These are phyloP conservation scores for Eupleurogrammus muticus DNA, from an alignment of 2,797 vertebrate species.

Conservation along the genomic window DNA sequence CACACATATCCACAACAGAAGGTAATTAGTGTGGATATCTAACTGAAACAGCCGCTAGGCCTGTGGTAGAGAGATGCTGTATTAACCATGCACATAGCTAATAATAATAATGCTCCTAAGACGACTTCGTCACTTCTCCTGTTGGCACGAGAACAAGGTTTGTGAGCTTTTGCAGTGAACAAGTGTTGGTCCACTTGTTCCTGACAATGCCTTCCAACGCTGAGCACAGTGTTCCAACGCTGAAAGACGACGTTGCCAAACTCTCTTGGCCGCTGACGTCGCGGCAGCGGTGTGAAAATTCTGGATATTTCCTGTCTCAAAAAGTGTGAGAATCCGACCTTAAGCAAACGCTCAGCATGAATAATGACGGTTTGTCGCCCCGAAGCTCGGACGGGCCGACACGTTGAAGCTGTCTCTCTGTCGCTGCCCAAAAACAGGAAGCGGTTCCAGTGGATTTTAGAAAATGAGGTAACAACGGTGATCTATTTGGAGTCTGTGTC, in stretches of 20 bases:
- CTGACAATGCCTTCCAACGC: constrained; percentile 10
- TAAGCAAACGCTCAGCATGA: constrained; percentile 6
- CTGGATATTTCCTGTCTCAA: constrained; percentile 15
- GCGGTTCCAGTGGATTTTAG: neutral
- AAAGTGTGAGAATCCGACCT: neutral
- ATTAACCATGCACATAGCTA: neutral
- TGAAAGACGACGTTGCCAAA: constrained; percentile 26
- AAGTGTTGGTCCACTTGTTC: constrained; percentile 14
- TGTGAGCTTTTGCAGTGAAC: constrained; percentile 3
- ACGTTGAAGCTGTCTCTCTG: neutral
- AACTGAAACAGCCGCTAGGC: neutral
- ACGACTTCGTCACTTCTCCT: neutral
- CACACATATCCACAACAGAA: neutral
- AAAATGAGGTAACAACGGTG: neutral
- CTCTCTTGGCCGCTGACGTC: constrained; percentile 27
- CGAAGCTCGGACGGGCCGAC: neutral
- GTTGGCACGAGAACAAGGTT: constrained; percentile 23
- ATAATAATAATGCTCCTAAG: neutral
- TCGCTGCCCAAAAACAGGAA: neutral
- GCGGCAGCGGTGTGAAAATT: constrained; percentile 19
- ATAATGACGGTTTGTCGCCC: neutral
- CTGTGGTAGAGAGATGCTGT: neutral
- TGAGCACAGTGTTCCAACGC: constrained; percentile 17
- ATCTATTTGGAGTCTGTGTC: neutral
- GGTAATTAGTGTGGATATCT: neutral